Conservation (phyloP, 2,113 vertebrate species). For the Anser cygnoides region DNA sequence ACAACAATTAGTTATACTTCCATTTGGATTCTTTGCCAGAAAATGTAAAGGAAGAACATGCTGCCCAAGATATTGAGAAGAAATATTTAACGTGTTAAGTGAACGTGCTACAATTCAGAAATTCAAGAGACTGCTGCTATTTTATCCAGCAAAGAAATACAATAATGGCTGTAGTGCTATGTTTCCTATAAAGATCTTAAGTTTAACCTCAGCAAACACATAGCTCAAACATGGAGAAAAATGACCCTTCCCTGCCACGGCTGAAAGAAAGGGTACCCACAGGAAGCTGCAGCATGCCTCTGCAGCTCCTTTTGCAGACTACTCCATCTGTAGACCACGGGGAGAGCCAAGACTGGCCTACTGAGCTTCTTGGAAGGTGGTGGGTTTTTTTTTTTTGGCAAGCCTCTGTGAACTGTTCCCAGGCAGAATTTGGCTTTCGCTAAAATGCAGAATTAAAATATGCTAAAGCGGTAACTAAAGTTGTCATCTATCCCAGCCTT, state of each 20-base stretch:
- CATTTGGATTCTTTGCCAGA: not conserved
- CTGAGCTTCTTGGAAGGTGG: not conserved
- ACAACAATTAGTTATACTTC: not conserved
- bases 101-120: not conserved
- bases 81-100: not conserved
- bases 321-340: not conserved
- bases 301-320: not conserved
- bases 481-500: conserved; percentile 49
- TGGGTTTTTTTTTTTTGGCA: not conserved
- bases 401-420: conserved; percentile 19
- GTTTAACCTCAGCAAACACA: not conserved
- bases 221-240: not conserved
- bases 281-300: not conserved
- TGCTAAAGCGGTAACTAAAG: conserved; percentile 20
- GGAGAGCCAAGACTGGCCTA: not conserved
- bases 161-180: not conserved
- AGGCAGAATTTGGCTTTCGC: conserved; percentile 20
- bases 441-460: conserved; percentile 37
- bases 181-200: not conserved
- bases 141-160: not conserved
- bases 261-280: not conserved
- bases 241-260: not conserved
- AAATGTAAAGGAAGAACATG: not conserved
- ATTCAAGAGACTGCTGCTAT: not conserved
- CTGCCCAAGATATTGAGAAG: not conserved